These are phyloP conservation scores for Perca schrenkii DNA, from an alignment of 2,113 vertebrate genomes.

Conservation along the genomic window DNA sequence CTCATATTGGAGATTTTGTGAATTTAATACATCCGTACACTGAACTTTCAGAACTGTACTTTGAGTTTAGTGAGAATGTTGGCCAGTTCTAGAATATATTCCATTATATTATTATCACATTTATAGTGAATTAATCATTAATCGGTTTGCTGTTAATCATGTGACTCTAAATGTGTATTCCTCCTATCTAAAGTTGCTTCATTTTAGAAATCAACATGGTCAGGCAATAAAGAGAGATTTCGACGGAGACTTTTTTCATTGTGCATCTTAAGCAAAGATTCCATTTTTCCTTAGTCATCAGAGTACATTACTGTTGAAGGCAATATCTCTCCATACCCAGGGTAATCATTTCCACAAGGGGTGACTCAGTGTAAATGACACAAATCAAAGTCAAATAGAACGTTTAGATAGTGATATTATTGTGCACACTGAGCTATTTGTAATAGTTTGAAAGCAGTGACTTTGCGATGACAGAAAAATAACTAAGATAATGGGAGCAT, in stretches of 20 bases:
- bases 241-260: not conserved
- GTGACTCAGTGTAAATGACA: slow-evolving; percentile 53
- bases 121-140: not conserved
- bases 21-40: not conserved
- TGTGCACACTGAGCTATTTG: slow-evolving; percentile 48
- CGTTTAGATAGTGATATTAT: slow-evolving; percentile 50
- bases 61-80: not conserved
- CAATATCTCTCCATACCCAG: slow-evolving; percentile 50
- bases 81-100: not conserved
- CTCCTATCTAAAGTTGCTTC: not conserved
- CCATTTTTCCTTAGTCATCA: slow-evolving; percentile 44
- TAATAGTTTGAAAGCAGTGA: slow-evolving; percentile 59
- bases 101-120: not conserved
- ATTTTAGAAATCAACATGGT: not conserved
- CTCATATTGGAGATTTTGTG: slow-evolving; percentile 9
- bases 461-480: slow-evolving; percentile 55
- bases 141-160: not conserved
- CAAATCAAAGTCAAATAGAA: slow-evolving; percentile 60
- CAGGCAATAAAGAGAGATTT: not conserved
- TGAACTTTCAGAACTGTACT: not conserved
- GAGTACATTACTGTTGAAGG: slow-evolving; percentile 30
- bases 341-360: slow-evolving; percentile 43
- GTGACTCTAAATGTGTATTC: not conserved
- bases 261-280: slow-evolving; percentile 12
- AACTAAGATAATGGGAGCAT: slow-evolving; percentile 39